Evolutionary conservation across 2,113 vertebrate genomes (phyloP), one percentile per base, ranked within the genome.

Genomic region (Paramormyrops kingsleyae): DNA sequence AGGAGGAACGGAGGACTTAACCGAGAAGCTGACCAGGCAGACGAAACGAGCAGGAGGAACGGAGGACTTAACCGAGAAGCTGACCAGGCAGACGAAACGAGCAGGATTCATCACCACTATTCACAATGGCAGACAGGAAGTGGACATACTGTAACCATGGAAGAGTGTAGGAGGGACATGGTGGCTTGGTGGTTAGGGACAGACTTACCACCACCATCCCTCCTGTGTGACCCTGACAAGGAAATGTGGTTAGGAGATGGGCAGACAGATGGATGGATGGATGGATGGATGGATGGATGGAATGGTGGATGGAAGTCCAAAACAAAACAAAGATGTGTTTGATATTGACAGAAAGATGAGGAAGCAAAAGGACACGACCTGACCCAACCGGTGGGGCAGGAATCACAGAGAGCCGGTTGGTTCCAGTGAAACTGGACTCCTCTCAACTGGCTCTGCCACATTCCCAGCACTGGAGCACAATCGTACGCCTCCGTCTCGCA

Each of bases 361-460:
- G 10, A 27, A n/a, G n/a, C 47, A 56, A 2, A 56, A 49, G 1
- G 47, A 86, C 84, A 13, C 5, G 6, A 86, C n/a, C 49, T 21
- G 50, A 87, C 27, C 85, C 15, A 21, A 87, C 85, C 46, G 50
- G 50, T 9, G n/a, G 12, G 49, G 84, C 84, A 50, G 12, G 46
- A 24, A 39, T 27, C 1, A 3, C 46, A 53, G 31, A 47, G 27
- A 89, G 70, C 70, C 39, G 70, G 46, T 42, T n/a, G 47, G 1
- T 4, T 35, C 35, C 77, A 77, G 27, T 24, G 35, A 27, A 27
- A 89, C 50, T 35, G 46, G 88, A 52, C 31, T n/a, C 56, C 70
- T 89, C 19, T 1, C 9, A 94, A 94, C 93, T 47, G 88, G 94
- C 50, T 47, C 0, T 21, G 86, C 89, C 80, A 13, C 91, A 93